Evolutionary conservation across 2,113 vertebrate genomes (phyloP), one percentile per base, ranked within the genome.

Genomic region (Nothocercus julius): DNA sequence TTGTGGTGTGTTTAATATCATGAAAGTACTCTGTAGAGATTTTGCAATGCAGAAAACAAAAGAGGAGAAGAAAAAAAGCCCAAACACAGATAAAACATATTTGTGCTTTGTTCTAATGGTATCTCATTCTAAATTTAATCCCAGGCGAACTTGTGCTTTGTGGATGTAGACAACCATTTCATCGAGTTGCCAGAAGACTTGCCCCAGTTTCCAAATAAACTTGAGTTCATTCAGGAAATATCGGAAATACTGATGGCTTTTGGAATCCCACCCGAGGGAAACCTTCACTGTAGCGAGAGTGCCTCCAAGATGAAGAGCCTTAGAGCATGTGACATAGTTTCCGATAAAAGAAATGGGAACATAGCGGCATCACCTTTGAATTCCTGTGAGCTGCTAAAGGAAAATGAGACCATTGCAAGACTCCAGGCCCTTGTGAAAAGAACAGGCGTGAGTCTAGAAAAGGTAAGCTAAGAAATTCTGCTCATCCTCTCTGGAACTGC

Each of bases 161-260:
- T 99, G 97, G 99, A 99, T 96, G 98, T 99, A 69, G 99, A 99
- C 97, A 99, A 99, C 98, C 99, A 99, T 95, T 99, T 99, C 92
- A 98, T 99, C 11, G 99, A 99, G 90, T 98, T 99, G 91, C 99
- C 99, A 6, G 99, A 99, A 97, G 99, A 99, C 89, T 96, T 99
- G 92, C 99, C 99, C 66, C 99, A 99, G 96, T 99, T 99, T 95
- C 99, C 99, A 92, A 99, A 99, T 97, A 99, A 99, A 94, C 98
- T 99, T 27, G 99, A 99, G 96, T 99, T 99, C 95, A 98, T 99
- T 91, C 99, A 99, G 98, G 99, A 99, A 97, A 98, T 99, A 95
- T 99, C 99, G 1, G 99, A 99, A 97, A 98, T 99, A 75, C 98
- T 99, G 76, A 98, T 99, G 98, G 98, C 98, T 61, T 99, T 99